Base-by-base conservation (phyloP, 2,113 vertebrate species). In the Leptobrachium ailaonicum region DNA sequence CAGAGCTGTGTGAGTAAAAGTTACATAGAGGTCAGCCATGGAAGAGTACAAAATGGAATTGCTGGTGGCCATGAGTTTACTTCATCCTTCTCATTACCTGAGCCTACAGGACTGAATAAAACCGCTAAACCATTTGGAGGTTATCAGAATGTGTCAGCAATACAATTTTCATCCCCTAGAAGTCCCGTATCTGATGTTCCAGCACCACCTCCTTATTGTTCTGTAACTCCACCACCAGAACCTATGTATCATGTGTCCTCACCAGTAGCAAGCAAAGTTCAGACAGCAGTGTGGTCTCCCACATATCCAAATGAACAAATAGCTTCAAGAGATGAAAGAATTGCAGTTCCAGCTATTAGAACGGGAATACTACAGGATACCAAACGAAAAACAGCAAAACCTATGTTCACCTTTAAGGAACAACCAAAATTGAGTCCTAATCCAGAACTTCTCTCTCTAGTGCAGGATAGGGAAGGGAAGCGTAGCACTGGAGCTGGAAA, bases 351-450 rank as follows among this genome's bases (percentile, higher is more conserved):
- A 3, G 98, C 98, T 6, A 97, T 94, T 79, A 95, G 88, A 83
- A 96, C 95, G 0, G 97, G 98, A 0, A 89, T 98, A 66, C 83
- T 99, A 83, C 90, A 94, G 82, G 97, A 98, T 74, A 89, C 95
- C 75, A 95, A 90, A 67, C 92, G 86, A 83, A 94, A 90, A 76
- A 93, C 86, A 86, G 84, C 88, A 12, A 98, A 98, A 81, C 96
- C 96, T 6, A 98, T 99, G 97, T 99, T 98, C 87, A 95, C 94
- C 2, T 99, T 99, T 83, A 97, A 96, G 85, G 96, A 98, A 2
- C 63, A 92, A 9, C 96, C 95, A 71, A 99, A 98, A 85, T 86
- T 99, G 6, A 96, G 90, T 56, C 98, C 98, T 1, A 99, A 97
- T 82, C 98, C 98, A 14, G 95, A 90, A 78, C 88, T 99, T n/a